Evolutionary conservation across 2,797 vertebrate genomes (phyloP), one percentile per base, ranked within the genome.

Genomic region (Pipistrellus pipistrellus): DNA sequence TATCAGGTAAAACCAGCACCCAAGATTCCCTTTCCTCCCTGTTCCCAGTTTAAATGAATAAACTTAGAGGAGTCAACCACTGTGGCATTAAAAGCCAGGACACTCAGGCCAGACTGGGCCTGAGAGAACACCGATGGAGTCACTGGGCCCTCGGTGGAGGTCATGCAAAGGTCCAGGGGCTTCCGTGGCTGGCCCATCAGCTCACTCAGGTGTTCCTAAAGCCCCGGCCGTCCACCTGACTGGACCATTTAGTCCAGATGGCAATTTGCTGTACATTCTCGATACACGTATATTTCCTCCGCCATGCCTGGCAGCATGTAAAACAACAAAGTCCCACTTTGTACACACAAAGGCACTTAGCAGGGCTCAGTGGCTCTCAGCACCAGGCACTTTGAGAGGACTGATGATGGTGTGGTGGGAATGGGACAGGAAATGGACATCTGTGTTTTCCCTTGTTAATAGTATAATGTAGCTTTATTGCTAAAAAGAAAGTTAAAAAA

Each of bases 201-300:
- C 98, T 98, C 98, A 98, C 98, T 99, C 98, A 98, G 98, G 98
- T 99, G 98, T 99, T 98, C 99, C 99, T 99, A 99, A 99, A 99
- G 98, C 98, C 27, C 97, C 93, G 62, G 91, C 96, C 96, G 97
- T 97, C 96, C 98, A 97, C 97, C 93, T 98, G 98, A 98, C 96
- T 80, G 82, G 95, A 90, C 97, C 98, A 95, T 97, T 98, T 98
- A 98, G 97, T 99, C 99, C 99, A 99, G 99, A 99, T 99, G 98
- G 99, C 98, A 98, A 98, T 99, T 99, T 99, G 99, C 98, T 99
- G 99, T 99, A 99, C 98, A 98, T 98, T 98, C 98, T 98, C 96
- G 95, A 98, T 98, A 98, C 98, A 98, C 97, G 97, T 98, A 98
- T 98, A 98, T 98, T 98, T 98, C 98, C 97, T 98, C 97, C 95